A percentile compares a stretch with the other conserved stretches of the same genome.
phyloP scores from a whole-genome alignment of 2,797 vertebrate species.

The Zalophus californianus region DNA sequence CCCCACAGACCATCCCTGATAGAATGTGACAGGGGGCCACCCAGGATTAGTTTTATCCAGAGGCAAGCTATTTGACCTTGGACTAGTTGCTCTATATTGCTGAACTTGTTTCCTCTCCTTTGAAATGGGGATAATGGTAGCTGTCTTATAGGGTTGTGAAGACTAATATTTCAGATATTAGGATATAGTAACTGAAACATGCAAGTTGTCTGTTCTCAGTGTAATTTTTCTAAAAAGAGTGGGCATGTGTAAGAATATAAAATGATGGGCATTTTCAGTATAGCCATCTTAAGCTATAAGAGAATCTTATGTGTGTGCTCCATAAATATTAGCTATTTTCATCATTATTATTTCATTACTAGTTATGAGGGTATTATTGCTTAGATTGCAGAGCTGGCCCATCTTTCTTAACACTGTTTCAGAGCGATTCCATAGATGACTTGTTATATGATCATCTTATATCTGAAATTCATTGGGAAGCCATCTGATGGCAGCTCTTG shows the following conservation, averaged over 20 bases:
- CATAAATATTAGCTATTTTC: slow-evolving; percentile 55
- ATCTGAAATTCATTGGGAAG: slow-evolving; percentile 58
- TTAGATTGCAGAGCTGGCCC: background rate
- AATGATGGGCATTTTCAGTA: background rate
- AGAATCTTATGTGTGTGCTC: slow-evolving; percentile 20
- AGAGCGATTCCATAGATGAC: slow-evolving; percentile 42
- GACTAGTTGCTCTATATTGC: background rate
- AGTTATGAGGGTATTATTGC: background rate
- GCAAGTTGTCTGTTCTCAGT: background rate
- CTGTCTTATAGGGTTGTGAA: slow-evolving; percentile 19
- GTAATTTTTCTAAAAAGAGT: background rate
- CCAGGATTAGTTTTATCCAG: background rate
- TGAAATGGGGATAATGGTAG: background rate
- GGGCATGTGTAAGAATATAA: background rate
- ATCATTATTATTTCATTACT: slow-evolving; percentile 56
- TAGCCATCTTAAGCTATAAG: slow-evolving; percentile 1
- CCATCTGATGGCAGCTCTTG: slow-evolving; percentile 57
- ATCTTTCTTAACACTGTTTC: slow-evolving; percentile 53
- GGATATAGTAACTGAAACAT: background rate
- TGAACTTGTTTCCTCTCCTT: background rate
- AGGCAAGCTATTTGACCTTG: background rate
- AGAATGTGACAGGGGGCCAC: background rate
- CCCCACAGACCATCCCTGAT: background rate
- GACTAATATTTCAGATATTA: background rate
- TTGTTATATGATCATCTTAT: slow-evolving; percentile 44